Evolutionary conservation across 2,113 vertebrate species (phyloP), one percentile per base, ranked within the genome.

Genomic region (Benitochromis conjunctus): DNA sequence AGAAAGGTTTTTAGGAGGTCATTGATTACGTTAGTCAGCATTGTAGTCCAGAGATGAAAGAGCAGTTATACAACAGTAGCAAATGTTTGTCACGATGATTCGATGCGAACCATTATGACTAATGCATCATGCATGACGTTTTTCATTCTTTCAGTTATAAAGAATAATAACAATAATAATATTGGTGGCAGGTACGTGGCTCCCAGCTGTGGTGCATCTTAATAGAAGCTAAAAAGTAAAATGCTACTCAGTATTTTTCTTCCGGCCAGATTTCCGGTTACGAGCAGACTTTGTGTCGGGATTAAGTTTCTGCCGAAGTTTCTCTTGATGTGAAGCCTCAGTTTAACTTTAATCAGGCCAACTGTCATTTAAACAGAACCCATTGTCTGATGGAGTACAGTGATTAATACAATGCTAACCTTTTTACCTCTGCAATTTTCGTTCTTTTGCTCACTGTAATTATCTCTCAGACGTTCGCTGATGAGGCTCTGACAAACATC

Each of bases 401-500:
- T n/a, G 34, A 83, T 91, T 91, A 89, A 87, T 77, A 76, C 84
- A 66, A 34, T 56, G 69, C 81, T 83, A 80, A 85, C 90, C 76
- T 80, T 86, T 89, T 81, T 80, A 51, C 74, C 64, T 60, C 46
- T 69, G 36, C 60, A 60, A 58, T 86, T 78, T 88, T 9, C 46
- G 0, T 90, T 64, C 71, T 79, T 86, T 71, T 58, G 69, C 88
- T 84, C 41, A 12, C 81, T 86, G 69, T 77, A 91, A 93, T 93
- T 87, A 90, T 86, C 79, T 90, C 78, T 89, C 57, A 48, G 74
- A 74, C 51, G 21, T 86, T 78, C 1, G 9, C 78, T 82, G 87
- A 91, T 77, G 80, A 90, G 55, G 18, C 56, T 93, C 66, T 79
- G 84, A 89, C 90, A 92, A 90, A 92, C 86, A 89, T 38, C 46